Conservation (phyloP, 2,113 vertebrate genomes). For the Brienomyrus brachyistius region DNA sequence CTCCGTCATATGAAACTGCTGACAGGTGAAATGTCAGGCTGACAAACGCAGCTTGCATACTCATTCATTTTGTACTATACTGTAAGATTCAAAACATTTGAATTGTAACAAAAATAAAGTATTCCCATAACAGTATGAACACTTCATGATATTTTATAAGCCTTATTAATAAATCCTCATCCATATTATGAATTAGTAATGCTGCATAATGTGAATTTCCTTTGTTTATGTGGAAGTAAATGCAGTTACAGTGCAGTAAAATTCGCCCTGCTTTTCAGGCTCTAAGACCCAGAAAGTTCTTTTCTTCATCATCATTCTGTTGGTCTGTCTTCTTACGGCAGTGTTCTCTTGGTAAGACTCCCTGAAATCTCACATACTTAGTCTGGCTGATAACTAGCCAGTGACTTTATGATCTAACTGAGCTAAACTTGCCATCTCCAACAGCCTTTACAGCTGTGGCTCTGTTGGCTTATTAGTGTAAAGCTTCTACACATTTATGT, state of each 20-base stretch:
- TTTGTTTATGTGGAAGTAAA: background rate
- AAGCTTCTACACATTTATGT: background rate
- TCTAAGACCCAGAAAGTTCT: background rate
- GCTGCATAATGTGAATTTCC: too few species aligned
- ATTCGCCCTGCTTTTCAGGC: background rate
- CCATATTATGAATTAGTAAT: background rate
- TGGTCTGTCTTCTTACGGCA: background rate
- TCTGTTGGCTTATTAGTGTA: background rate
- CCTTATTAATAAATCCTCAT: background rate
- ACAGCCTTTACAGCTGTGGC: background rate
- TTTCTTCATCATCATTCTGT: background rate
- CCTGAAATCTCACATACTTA: background rate
- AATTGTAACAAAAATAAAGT: background rate
- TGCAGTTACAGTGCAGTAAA: background rate
- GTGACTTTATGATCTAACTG: background rate
- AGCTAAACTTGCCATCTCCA: background rate
- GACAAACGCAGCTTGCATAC: too few species aligned
- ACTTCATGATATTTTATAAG: background rate
- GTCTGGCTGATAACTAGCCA: background rate
- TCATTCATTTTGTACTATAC: background rate
- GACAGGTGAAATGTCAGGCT: background rate
- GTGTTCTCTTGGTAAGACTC: slow-evolving; percentile 4
- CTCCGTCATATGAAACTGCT: background rate
- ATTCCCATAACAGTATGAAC: background rate
- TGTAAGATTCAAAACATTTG: background rate